These are phyloP conservation scores for Neolamprologus sp. DNA, from an alignment of 2,113 vertebrate species.

Conservation along the genomic window DNA sequence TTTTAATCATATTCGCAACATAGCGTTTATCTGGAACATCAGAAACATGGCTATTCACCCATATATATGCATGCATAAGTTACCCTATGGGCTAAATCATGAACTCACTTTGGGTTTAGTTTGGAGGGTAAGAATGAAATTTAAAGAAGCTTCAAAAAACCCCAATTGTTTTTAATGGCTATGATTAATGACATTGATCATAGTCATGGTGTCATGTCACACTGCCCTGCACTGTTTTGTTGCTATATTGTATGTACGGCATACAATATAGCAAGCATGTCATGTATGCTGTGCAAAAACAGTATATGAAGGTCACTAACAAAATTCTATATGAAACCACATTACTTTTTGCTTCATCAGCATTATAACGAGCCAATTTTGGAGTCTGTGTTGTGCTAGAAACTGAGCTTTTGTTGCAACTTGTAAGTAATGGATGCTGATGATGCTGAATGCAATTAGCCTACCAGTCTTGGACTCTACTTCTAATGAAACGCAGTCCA, in stretches of 20 bases:
- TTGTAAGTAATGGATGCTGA: not conserved
- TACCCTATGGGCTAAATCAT: not conserved
- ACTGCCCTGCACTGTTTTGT: not conserved
- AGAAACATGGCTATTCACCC: not conserved
- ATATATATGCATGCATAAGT: not conserved
- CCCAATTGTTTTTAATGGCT: not conserved
- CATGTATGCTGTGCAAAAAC: not conserved
- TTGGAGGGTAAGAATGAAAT: not conserved
- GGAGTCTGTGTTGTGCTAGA: not conserved
- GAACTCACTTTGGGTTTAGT: not conserved
- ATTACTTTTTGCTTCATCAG: not conserved
- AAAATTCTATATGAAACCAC: not conserved
- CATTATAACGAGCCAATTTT: not conserved
- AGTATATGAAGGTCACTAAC: not conserved
- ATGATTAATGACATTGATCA: not conserved
- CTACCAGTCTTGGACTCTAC: rapidly evolving
- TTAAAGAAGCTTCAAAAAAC: not conserved
- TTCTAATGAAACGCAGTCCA: not conserved
- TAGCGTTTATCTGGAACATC: not conserved
- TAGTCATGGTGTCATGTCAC: not conserved
- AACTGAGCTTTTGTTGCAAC: not conserved
- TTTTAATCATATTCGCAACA: not conserved
- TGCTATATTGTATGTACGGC: not conserved
- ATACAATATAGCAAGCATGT: not conserved
- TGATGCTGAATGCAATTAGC: not conserved